These are phyloP conservation scores for Pseudoips prasinana DNA, from an alignment of 2,888 invertebrate genomes.

Conservation along the genomic window DNA sequence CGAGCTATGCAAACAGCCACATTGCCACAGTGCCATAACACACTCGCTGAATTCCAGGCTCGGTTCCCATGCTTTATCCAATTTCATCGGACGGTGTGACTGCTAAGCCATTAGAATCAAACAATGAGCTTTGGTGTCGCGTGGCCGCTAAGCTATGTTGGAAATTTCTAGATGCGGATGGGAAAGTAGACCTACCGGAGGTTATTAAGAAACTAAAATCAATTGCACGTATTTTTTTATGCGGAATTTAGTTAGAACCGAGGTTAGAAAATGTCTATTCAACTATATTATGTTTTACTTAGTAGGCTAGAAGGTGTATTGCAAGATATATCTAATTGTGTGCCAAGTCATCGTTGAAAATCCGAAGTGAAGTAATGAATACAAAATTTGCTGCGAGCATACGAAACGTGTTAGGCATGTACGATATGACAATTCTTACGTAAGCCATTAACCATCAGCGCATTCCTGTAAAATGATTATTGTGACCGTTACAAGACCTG, in stretches of 20 bases:
- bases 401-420: slow-evolving; percentile 54
- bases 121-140: slow-evolving; percentile 72
- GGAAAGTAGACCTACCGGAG: slow-evolving; percentile 31
- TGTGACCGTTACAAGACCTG: slow-evolving; percentile 20
- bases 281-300: too few relatives aligned
- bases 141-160: slow-evolving; percentile 56
- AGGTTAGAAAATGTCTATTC: too few relatives aligned
- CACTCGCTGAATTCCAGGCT: slow-evolving; percentile 68
- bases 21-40: slow-evolving; percentile 48
- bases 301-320: too few relatives aligned
- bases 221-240: slow-evolving; percentile 18
- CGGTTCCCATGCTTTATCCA: slow-evolving; percentile 79
- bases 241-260: too few relatives aligned
- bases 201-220: slow-evolving; percentile 28
- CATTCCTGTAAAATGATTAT: slow-evolving; percentile 57
- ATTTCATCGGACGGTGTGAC: slow-evolving; percentile 72
- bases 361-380: slow-evolving; percentile 46
- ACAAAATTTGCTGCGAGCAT: slow-evolving; percentile 44
- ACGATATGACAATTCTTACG: slow-evolving; percentile 52
- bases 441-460: slow-evolving; percentile 52
- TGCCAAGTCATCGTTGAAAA: slow-evolving; percentile 34
- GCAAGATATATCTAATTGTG: too few relatives aligned
- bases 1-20: slow-evolving; percentile 75
- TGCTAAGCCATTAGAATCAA: slow-evolving; percentile 63
- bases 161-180: slow-evolving; percentile 57